A percentile compares a stretch with the other conserved stretches of the same genome.
Conservation (phyloP, 2,888 invertebrate species). For the Tanypteryx hageni region DNA sequence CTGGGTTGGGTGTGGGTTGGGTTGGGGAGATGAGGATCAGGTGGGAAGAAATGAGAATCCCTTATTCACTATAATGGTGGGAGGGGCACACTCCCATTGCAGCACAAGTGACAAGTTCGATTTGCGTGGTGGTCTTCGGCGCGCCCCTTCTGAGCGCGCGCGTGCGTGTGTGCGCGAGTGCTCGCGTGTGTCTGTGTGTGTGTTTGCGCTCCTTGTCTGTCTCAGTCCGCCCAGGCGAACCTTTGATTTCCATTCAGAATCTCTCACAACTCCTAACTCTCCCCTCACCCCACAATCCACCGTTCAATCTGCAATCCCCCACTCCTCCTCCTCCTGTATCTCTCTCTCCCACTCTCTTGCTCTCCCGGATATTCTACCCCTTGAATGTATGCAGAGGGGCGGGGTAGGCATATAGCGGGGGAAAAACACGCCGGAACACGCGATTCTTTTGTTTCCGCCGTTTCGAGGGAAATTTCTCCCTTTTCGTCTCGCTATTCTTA, state of each 20-base stretch:
- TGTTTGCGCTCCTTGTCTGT: background rate
- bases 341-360: background rate
- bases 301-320: background rate
- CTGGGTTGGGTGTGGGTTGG: background rate
- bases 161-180: too few relatives aligned
- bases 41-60: conserved; percentile 32
- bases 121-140: conserved; percentile 26
- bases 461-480: background rate
- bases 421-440: background rate
- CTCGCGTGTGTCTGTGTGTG: background rate
- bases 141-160: background rate
- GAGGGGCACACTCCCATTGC: background rate
- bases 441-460: background rate
- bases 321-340: background rate
- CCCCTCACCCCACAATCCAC: too few relatives aligned
- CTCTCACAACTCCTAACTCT: too few relatives aligned
- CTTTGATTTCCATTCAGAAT: too few relatives aligned
- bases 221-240: too few relatives aligned
- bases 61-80: conserved; percentile 7
- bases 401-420: background rate
- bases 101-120: conserved; percentile 17
- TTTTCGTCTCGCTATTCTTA: too few relatives aligned
- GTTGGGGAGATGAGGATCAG: background rate
- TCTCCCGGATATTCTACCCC: background rate
- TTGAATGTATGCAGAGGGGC: background rate